These are phyloP conservation scores for Dolomedes plantarius DNA, from an alignment of 2,888 invertebrate genomes.

Conservation along the genomic window DNA sequence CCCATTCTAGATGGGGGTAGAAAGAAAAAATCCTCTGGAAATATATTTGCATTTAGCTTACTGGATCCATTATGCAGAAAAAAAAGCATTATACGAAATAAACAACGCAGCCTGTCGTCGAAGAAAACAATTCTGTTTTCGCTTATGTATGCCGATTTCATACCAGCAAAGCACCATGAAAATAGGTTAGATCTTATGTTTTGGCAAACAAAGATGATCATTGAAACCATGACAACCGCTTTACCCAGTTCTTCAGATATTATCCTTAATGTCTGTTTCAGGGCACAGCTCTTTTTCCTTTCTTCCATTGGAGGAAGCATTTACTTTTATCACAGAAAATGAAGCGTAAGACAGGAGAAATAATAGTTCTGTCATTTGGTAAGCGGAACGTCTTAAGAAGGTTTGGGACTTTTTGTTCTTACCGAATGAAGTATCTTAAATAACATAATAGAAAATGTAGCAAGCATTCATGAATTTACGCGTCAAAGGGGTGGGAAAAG, in stretches of 20 bases:
- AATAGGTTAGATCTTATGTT: not conserved
- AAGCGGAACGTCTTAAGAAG: not conserved
- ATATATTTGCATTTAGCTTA: too few species aligned
- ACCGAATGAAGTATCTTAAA: not conserved
- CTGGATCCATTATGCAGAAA: too few species aligned
- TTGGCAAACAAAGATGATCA: conserved; percentile 22
- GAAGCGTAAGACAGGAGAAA: conserved; percentile 50
- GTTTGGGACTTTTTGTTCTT: not conserved
- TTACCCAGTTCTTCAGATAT: conserved; percentile 22
- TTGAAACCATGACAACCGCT: conserved; percentile 44
- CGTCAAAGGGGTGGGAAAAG: not conserved
- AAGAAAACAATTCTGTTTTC: too few species aligned
- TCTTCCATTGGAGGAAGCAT: conserved; percentile 43
- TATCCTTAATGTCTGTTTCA: conserved; percentile 31
- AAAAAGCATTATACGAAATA: too few species aligned
- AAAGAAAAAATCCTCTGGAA: too few species aligned
- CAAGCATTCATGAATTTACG: too few species aligned
- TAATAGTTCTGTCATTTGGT: not conserved
- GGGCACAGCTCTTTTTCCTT: conserved; percentile 44
- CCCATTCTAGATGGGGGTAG: too few species aligned
- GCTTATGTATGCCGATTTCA: too few species aligned
- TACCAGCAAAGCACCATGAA: not conserved
- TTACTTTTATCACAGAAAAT: conserved; percentile 67
- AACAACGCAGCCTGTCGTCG: too few species aligned
- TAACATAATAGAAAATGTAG: not conserved